A percentile compares a stretch with the other conserved stretches of the same genome.
These are phyloP conservation scores for Ceratoteleas bidentatus DNA, from an alignment of 1,140 invertebrate species.

Conservation along the genomic window DNA sequence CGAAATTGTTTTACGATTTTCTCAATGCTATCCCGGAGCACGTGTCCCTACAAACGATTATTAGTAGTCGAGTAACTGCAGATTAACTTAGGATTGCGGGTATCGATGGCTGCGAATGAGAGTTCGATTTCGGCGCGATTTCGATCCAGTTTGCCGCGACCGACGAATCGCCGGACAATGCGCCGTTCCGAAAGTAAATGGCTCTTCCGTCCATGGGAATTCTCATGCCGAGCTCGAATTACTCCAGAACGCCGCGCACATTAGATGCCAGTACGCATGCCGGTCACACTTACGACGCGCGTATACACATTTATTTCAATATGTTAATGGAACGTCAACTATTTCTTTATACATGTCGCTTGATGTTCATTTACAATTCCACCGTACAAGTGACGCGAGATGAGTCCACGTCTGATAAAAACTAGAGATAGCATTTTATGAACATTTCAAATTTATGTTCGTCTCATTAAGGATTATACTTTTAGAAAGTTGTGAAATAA, in stretches of 20 bases:
- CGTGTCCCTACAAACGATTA: constrained; percentile 25
- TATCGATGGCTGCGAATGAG: background rate
- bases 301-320: constrained; percentile 49
- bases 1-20: constrained; percentile 36
- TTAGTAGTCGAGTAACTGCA: constrained; percentile 1
- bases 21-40: constrained; percentile 9
- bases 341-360: background rate
- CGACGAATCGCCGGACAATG: constrained; percentile 53
- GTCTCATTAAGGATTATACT: too few species aligned
- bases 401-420: too few species aligned
- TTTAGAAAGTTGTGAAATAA: too few species aligned
- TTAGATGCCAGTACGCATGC: constrained; percentile 72
- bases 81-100: background rate
- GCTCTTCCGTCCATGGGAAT: constrained; percentile 70
- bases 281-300: constrained; percentile 76
- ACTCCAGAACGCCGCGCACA: constrained; percentile 42
- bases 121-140: constrained; percentile 6
- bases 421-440: too few species aligned
- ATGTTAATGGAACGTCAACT: constrained; percentile 8
- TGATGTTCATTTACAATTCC: background rate
- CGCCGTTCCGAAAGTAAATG: constrained; percentile 55
- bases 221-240: constrained; percentile 64
- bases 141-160: constrained; percentile 36
- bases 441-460: too few species aligned
- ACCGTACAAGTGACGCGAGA: too few species aligned